Evolutionary conservation across 2,797 vertebrate genomes (phyloP).

Genomic region (Micromesistius poutassou): DNA sequence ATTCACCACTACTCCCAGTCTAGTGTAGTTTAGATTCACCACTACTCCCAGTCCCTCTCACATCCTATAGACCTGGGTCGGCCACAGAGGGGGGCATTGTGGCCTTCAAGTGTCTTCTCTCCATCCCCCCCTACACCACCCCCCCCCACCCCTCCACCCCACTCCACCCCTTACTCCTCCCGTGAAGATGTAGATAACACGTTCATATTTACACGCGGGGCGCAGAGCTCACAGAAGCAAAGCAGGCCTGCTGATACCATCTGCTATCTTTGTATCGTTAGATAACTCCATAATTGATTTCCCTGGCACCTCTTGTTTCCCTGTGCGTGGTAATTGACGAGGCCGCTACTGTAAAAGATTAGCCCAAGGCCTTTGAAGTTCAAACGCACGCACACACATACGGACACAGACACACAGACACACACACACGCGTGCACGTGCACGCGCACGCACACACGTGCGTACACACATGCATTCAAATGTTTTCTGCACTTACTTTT

Average conservation of each 20-base stretch:
- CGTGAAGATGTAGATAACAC: slow-evolving; percentile 15
- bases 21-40: not conserved
- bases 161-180: not conserved
- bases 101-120: slow-evolving; percentile 6
- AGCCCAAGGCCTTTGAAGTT: slow-evolving; percentile 15
- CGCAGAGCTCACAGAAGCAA: slow-evolving; percentile 11
- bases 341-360: slow-evolving; percentile 21
- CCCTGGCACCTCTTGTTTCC: slow-evolving; percentile 15
- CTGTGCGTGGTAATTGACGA: slow-evolving; percentile 20
- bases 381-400: not conserved
- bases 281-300: slow-evolving; percentile 29
- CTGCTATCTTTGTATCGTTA: slow-evolving; percentile 12
- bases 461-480: not conserved
- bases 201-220: slow-evolving; percentile 17
- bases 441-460: not conserved
- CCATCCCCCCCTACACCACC: not conserved
- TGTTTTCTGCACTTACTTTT: not conserved
- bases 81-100: not conserved
- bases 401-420: no score
- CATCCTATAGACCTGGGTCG: not conserved
- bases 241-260: slow-evolving; percentile 15
- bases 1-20: no score
- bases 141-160: not conserved
- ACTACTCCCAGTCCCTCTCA: not conserved
- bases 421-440: not conserved